Evolutionary conservation across 2,888 invertebrate species (phyloP), one percentile per base, ranked within the genome.

Genomic region (Nomada goodeniana): DNA sequence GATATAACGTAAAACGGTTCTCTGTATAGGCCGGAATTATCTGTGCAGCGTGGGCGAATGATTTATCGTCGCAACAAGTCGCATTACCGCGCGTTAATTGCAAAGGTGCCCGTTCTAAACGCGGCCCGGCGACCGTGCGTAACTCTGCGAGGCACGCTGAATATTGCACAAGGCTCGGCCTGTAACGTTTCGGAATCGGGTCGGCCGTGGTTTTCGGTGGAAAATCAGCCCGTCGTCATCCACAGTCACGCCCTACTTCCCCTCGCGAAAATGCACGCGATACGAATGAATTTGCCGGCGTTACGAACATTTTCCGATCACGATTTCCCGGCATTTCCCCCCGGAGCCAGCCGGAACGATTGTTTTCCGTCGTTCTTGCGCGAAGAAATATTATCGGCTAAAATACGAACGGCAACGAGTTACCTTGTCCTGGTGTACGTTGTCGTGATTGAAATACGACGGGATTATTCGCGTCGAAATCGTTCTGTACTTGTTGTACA

Each of bases 61-160:
- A 83, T 83, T 83, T 73, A 79, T 69, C 42, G 67, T 69, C 67
- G 81, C 79, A 73, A 67, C 82, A 80, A 76, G 83, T 80, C 80
- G 59, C 57, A 84, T 83, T 83, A 83, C n/a, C 59, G 55, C 55
- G 71, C 83, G 74, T 84, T 84, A 84, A 84, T 84, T 83, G 67
- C 80, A 59, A 77, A 61, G 52, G 57, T 68, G 59, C 63, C 60
- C 71, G 83, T 68, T 76, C 55, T 71, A 74, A 71, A 26, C 59
- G 70, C 26, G 60, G 72, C 13, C 13, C 55, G 26, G 42, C 47
- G 36, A 29, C 29, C 52, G 75, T 20, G 52, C 4, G 69, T 11
- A 55, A 52, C 70, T 55, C 44, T 29, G 68, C 55, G 69, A 75
- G 79, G 65, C 52, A 52, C 50, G 67, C 23, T 73, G 80, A 80